Conservation (phyloP, 2,113 vertebrate species). For the Heterotilapia buettikoferi region DNA sequence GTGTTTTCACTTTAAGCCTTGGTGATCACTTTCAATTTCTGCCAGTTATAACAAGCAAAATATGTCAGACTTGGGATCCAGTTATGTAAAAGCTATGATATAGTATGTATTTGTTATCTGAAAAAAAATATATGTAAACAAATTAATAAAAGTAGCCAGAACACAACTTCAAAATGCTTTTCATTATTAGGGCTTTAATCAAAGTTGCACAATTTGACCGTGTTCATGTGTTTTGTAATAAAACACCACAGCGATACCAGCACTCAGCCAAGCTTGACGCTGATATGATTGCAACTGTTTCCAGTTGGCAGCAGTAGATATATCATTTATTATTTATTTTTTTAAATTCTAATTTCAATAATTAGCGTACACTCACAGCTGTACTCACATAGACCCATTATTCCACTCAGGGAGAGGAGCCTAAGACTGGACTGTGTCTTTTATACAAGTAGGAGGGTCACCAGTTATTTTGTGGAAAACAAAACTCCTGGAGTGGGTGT, state of each 20-base stretch:
- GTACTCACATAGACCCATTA: neutral
- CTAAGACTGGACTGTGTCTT: neutral
- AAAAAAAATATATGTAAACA: fast-evolving
- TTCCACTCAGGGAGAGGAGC: neutral
- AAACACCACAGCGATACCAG: neutral
- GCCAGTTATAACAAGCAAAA: fast-evolving
- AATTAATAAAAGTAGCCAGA: neutral
- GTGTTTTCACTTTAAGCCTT: neutral
- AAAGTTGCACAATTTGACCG: neutral
- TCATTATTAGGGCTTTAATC: neutral
- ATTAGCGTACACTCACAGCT: fast-evolving
- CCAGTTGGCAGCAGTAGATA: neutral
- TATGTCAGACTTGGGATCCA: neutral
- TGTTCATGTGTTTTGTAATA: neutral
- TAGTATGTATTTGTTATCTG: neutral
- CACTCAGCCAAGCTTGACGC: neutral
- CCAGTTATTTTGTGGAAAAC: neutral
- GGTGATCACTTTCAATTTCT: neutral
- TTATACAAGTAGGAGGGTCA: neutral
- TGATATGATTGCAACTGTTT: neutral
- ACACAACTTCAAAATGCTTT: neutral
- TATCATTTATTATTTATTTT: neutral
- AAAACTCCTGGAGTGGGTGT: neutral
- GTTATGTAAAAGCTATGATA: neutral
- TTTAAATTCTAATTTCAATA: neutral